These are phyloP conservation scores for Pogonognathellus flavescens DNA, from an alignment of 1,140 invertebrate species.

Conservation along the genomic window DNA sequence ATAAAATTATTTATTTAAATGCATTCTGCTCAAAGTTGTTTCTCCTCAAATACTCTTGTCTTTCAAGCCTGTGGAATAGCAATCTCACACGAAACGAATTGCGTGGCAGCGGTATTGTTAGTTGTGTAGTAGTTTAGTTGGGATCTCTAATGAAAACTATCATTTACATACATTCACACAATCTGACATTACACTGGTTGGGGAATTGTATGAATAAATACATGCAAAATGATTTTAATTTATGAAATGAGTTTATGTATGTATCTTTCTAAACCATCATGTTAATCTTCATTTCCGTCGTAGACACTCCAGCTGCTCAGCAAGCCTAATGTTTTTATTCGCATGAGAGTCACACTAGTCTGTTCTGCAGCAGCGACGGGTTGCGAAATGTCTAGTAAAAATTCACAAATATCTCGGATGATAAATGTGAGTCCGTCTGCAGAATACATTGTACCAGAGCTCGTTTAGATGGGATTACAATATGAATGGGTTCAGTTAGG, in stretches of 20 bases:
- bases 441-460: neutral
- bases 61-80: neutral
- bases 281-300: slow-evolving; percentile 4
- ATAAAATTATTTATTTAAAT: slow-evolving; percentile 46
- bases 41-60: neutral
- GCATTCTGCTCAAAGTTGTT: neutral
- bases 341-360: neutral
- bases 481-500: neutral
- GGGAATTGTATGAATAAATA: neutral
- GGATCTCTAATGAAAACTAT: neutral
- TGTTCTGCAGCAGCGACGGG: neutral
- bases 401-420: neutral
- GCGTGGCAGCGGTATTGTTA: neutral
- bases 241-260: slow-evolving; percentile 5
- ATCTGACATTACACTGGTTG: neutral
- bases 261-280: neutral
- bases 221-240: slow-evolving; percentile 40
- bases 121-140: neutral
- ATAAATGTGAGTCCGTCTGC: neutral
- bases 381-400: neutral
- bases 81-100: neutral
- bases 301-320: neutral
- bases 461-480: neutral
- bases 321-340: neutral
- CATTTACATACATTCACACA: neutral